phyloP scores from a whole-genome alignment of 2,888 invertebrate genomes.

The Liposcelis brunnea region DNA sequence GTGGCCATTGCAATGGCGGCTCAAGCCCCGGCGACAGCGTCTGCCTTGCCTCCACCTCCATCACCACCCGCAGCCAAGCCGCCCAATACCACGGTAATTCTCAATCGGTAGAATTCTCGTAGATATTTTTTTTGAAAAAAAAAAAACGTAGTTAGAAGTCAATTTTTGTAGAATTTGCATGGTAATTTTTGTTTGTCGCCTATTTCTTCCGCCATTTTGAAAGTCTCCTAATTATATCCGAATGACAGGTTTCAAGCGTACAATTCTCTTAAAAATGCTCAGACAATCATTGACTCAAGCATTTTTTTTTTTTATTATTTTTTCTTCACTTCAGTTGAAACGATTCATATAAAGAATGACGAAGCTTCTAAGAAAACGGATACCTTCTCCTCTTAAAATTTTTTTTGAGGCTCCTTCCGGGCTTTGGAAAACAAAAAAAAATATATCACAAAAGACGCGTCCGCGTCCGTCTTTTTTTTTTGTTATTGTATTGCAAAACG shows the following conservation, averaged over 20 bases:
- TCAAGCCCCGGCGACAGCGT: conserved; percentile 20
- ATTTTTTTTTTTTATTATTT: conserved; percentile 7
- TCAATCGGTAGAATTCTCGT: too few species aligned
- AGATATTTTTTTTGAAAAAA: too few species aligned
- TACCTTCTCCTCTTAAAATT: conserved; percentile 9
- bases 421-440: conserved; percentile 11
- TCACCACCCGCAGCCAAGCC: conserved; percentile 3
- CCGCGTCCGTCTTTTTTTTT: conserved; percentile 11
- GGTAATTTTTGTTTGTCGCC: too few species aligned
- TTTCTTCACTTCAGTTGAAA: conserved; percentile 9
- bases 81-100: conserved; percentile 1
- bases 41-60: conserved; percentile 21
- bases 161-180: too few species aligned
- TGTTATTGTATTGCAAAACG: conserved; percentile 11
- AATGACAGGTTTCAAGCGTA: too few species aligned
- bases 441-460: background rate
- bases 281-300: background rate
- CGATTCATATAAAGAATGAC: conserved; percentile 9
- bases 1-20: conserved; percentile 16
- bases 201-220: too few species aligned
- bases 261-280: too few species aligned
- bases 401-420: background rate
- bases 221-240: too few species aligned
- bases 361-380: too few species aligned
- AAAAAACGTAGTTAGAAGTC: too few species aligned